Evolutionary conservation across 1,140 invertebrate species (phyloP).

Genomic region (Conus betulinus): DNA sequence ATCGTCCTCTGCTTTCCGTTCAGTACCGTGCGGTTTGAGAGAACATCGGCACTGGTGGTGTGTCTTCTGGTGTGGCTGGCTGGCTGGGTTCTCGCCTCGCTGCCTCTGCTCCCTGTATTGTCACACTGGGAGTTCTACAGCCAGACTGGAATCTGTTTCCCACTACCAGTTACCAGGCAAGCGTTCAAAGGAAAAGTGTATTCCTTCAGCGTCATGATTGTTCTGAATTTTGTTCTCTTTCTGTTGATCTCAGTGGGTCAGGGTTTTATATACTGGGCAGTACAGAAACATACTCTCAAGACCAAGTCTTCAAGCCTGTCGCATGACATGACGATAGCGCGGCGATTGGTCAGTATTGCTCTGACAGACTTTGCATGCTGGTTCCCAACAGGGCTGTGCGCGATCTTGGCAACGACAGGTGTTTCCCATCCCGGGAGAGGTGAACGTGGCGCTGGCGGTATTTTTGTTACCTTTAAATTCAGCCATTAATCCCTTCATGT

Average conservation of each 20-base stretch:
- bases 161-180: constrained; percentile 47
- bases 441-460: no score
- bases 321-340: no score
- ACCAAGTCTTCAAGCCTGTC: no score
- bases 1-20: constrained; percentile 63
- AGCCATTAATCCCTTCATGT: no score
- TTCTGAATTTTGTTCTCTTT: constrained; percentile 50
- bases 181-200: constrained; percentile 46
- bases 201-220: constrained; percentile 45
- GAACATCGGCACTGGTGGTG: constrained; percentile 20
- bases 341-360: no score
- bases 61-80: constrained; percentile 35
- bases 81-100: constrained; percentile 31
- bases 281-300: neutral
- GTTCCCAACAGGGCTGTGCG: no score
- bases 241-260: constrained; percentile 49
- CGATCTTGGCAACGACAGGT: no score
- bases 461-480: no score
- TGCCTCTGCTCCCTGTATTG: constrained; percentile 39
- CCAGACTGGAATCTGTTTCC: constrained; percentile 50
- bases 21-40: constrained; percentile 21
- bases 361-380: no score
- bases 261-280: constrained; percentile 43
- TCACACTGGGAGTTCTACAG: constrained; percentile 56
- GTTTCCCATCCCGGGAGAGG: no score